These are phyloP conservation scores for Larimichthys crocea DNA, from an alignment of 2,113 vertebrate genomes.

Conservation along the genomic window DNA sequence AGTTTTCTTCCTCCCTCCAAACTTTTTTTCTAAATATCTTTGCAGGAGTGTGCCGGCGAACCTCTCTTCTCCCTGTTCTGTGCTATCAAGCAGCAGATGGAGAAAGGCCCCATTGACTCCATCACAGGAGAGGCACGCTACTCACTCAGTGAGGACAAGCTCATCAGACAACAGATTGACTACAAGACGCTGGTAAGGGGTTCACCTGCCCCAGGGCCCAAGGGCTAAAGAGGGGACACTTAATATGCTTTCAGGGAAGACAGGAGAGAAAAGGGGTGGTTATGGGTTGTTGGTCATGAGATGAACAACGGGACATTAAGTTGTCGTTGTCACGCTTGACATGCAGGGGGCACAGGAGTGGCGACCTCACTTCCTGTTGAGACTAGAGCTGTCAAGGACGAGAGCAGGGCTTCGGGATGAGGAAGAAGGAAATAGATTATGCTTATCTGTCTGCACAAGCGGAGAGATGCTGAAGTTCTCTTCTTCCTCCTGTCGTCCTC, in stretches of 20 bases:
- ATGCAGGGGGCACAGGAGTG: constrained; percentile 56
- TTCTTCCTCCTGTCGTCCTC: neutral
- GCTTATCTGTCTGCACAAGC: constrained; percentile 14
- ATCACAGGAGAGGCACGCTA: constrained; percentile 98
- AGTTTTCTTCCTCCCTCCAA: constrained; percentile 15
- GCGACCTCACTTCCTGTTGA: constrained; percentile 67
- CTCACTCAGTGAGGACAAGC: constrained; percentile 97
- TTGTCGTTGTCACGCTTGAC: constrained; percentile 71
- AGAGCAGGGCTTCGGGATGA: constrained; percentile 10
- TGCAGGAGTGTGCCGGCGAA: constrained; percentile 96
- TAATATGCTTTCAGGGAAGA: constrained; percentile 60
- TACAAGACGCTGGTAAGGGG: constrained; percentile 96
- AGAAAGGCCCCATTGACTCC: constrained; percentile 96
- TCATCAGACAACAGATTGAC: constrained; percentile 98
- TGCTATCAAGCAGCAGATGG: constrained; percentile 98
- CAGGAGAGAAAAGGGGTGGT: constrained; percentile 55
- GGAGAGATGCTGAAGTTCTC: neutral
- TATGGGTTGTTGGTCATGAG: constrained; percentile 66
- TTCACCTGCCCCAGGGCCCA: constrained; percentile 49
- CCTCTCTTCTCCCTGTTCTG: constrained; percentile 99
- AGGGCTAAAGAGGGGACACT: constrained; percentile 40
- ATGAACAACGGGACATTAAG: constrained; percentile 56
- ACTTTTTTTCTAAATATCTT: constrained; percentile 26
- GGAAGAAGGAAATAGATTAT: constrained; percentile 19
- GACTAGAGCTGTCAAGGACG: constrained; percentile 68